phyloP scores from a whole-genome alignment of 2,113 vertebrate genomes.

The Craseonycteris thonglongyai region DNA sequence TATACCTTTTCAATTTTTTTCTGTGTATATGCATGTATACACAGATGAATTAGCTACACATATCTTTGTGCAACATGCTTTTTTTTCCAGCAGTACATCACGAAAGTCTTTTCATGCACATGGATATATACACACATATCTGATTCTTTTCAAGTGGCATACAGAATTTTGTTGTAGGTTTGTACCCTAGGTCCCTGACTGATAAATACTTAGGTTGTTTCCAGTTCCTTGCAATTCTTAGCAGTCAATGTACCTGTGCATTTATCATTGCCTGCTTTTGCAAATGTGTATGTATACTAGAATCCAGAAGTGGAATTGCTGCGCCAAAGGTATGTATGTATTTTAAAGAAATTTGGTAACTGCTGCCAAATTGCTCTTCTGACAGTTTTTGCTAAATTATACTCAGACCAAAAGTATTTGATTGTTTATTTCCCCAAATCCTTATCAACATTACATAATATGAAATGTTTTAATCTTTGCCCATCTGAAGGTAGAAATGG shows the following conservation, averaged over 20 bases:
- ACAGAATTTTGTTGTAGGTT: constrained; percentile 11
- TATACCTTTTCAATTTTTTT: neutral
- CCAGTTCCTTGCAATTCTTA: neutral
- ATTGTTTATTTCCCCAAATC: neutral
- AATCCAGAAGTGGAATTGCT: constrained; percentile 16
- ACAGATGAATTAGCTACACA: neutral
- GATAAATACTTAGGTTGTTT: constrained; percentile 22
- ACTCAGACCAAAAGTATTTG: neutral
- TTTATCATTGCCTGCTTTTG: neutral
- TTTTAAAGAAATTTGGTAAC: neutral
- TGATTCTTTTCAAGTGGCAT: neutral
- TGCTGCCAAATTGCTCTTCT: neutral
- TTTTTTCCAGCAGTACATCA: neutral
- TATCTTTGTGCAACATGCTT: neutral
- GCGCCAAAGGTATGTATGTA: neutral
- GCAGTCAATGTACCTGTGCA: neutral
- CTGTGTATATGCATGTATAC: neutral
- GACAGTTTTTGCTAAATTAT: constrained; percentile 17
- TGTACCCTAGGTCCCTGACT: neutral
- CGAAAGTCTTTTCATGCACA: neutral
- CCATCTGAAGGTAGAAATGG: neutral
- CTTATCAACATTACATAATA: neutral
- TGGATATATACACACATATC: neutral
- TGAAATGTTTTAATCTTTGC: constrained; percentile 3
- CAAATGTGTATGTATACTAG: neutral